These are phyloP conservation scores for Pogonus chalceus DNA, from an alignment of 1,140 invertebrate species.

Conservation along the genomic window DNA sequence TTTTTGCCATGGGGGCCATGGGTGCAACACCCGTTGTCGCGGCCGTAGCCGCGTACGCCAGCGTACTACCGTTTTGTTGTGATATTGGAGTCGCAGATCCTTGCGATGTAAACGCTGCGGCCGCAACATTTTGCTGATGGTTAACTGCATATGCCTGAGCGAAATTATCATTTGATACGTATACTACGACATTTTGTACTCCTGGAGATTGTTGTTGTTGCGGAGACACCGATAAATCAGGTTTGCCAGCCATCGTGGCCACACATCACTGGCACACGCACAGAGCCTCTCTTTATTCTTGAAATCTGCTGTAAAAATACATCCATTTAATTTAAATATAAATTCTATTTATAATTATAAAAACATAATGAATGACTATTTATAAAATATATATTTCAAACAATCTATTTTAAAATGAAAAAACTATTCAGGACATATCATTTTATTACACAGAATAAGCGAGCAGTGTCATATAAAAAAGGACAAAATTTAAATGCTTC, in stretches of 20 bases:
- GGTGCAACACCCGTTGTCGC: slow-evolving; percentile 12
- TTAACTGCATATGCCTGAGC: slow-evolving; percentile 33
- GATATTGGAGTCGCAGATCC: neutral
- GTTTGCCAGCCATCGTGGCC: slow-evolving; percentile 36
- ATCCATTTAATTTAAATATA: neutral
- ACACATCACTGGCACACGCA: slow-evolving; percentile 34
- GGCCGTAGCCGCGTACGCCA: neutral
- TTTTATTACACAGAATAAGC: no score
- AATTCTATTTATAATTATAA: no score
- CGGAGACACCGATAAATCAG: slow-evolving; percentile 33
- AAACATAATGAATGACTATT: no score
- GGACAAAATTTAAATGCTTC: no score
- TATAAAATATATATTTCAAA: no score
- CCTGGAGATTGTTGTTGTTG: slow-evolving; percentile 16
- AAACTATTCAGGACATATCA: no score
- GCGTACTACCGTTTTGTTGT: neutral
- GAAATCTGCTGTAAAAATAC: slow-evolving; percentile 27
- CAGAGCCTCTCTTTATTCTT: slow-evolving; percentile 28
- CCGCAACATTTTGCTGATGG: slow-evolving; percentile 27
- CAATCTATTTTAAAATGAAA: no score
- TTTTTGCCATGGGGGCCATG: slow-evolving; percentile 26
- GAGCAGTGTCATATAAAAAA: no score
- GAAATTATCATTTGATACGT: slow-evolving; percentile 38
- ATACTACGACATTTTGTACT: slow-evolving; percentile 40
- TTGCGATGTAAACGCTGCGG: slow-evolving; percentile 9